Base-by-base conservation (phyloP, 2,797 vertebrate species). In the Discoglossus pictus region DNA sequence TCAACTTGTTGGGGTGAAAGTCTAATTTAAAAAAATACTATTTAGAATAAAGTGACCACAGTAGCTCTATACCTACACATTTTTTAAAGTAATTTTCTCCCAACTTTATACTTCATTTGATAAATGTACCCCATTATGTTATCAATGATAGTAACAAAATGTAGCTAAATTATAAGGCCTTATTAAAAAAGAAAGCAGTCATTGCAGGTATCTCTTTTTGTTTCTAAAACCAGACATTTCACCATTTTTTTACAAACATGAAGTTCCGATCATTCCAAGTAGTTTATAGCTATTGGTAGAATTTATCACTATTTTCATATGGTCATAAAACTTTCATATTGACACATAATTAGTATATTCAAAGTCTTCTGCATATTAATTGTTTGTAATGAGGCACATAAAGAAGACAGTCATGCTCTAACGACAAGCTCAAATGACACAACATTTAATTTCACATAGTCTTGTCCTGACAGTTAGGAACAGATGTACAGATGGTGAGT, bases 121-220 rank as follows among this genome's bases (percentile, higher is more conserved):
- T n/a, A n/a, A n/a, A n/a, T n/a, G n/a, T n/a, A n/a, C n/a, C n/a
- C n/a, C n/a, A n/a, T n/a, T n/a, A n/a, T n/a, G n/a, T n/a, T n/a
- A n/a, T n/a, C n/a, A n/a, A n/a, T n/a, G n/a, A n/a, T n/a, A n/a
- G n/a, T n/a, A n/a, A n/a, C n/a, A n/a, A n/a, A n/a, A n/a, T n/a
- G n/a, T n/a, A n/a, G n/a, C n/a, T n/a, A n/a, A n/a, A n/a, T n/a
- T n/a, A n/a, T n/a, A 31, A 31, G 27, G 4, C 34, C 71, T 75
- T 38, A 17, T 25, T 79, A 77, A 56, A 52, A 72, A 78, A 78
- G 73, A 79, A 78, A 82, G 74, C 56, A 68, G 73, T 80, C 77
- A 85, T 74, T 20, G n/a, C n/a, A 75, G 82, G 76, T 63, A 2
- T 73, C 55, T 80, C 68, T 43, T 52, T 55, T 12, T 78, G 72